These are phyloP conservation scores for Cygnus buccinator DNA, from an alignment of 2,113 vertebrate genomes.

Conservation along the genomic window DNA sequence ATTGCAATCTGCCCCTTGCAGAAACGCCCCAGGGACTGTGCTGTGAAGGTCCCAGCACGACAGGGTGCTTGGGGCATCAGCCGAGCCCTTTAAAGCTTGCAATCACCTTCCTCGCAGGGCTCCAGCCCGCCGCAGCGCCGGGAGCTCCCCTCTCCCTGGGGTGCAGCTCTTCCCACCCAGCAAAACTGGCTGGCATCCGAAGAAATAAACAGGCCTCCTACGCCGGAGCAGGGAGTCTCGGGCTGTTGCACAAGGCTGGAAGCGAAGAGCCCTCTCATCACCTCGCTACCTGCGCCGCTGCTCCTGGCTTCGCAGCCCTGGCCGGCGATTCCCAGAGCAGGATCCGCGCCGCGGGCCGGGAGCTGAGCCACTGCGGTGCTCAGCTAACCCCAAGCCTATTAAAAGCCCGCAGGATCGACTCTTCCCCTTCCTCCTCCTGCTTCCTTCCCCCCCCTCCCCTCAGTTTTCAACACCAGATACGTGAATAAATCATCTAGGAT, in stretches of 20 bases:
- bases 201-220: not conserved
- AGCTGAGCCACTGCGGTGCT: not conserved
- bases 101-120: not conserved
- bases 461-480: slow-evolving; percentile 34
- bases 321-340: not conserved
- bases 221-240: not conserved
- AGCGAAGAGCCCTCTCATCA: accelerated
- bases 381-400: not conserved
- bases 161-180: accelerated
- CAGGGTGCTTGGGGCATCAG: not conserved
- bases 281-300: not conserved
- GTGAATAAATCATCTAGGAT: slow-evolving; percentile 56
- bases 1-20: not conserved
- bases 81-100: not conserved
- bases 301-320: not conserved
- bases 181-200: not conserved
- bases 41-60: not conserved
- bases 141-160: not conserved
- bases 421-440: slow-evolving; percentile 47
- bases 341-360: too few relatives aligned
- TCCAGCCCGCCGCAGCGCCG: accelerated
- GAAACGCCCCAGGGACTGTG: not conserved
- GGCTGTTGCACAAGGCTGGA: not conserved
- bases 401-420: not conserved
- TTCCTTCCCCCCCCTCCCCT: slow-evolving; percentile 32